These are phyloP conservation scores for Anabacerthia variegaticeps DNA, from an alignment of 2,797 vertebrate genomes.

Conservation along the genomic window DNA sequence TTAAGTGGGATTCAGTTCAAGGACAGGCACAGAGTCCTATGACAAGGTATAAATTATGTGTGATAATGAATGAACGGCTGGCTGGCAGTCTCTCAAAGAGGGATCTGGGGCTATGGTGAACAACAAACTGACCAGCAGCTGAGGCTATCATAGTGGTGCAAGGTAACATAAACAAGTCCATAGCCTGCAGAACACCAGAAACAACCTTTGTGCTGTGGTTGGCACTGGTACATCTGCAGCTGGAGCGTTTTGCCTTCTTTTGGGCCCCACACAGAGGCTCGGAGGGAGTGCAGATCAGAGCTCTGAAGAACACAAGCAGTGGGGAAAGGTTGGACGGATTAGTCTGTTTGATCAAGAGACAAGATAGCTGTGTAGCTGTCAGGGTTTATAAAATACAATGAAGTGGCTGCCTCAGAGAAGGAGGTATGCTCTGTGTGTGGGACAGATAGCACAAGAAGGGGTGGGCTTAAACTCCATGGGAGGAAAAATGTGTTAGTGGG, in stretches of 20 bases:
- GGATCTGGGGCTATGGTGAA: neutral
- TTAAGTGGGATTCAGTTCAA: conserved; percentile 18
- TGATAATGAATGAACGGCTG: neutral
- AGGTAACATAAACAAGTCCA: neutral
- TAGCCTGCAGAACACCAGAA: neutral
- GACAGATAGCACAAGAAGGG: neutral
- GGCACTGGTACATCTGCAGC: neutral
- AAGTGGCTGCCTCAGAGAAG: neutral
- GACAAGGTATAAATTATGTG: neutral
- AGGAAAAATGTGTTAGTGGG: neutral
- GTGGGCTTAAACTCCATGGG: neutral
- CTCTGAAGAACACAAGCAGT: neutral
- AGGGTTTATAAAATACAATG: neutral
- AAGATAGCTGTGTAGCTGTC: neutral
- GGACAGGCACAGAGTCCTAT: neutral
- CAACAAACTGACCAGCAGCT: neutral
- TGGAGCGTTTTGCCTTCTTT: neutral
- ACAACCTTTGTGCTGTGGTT: neutral
- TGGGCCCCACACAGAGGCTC: neutral
- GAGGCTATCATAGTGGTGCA: neutral
- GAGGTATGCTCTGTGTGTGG: neutral
- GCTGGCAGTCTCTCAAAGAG: neutral
- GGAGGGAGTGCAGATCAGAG: neutral
- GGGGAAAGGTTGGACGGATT: neutral
- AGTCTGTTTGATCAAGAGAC: neutral